phyloP scores from a whole-genome alignment of 2,797 vertebrate genomes.

The Strix occidentalis region DNA sequence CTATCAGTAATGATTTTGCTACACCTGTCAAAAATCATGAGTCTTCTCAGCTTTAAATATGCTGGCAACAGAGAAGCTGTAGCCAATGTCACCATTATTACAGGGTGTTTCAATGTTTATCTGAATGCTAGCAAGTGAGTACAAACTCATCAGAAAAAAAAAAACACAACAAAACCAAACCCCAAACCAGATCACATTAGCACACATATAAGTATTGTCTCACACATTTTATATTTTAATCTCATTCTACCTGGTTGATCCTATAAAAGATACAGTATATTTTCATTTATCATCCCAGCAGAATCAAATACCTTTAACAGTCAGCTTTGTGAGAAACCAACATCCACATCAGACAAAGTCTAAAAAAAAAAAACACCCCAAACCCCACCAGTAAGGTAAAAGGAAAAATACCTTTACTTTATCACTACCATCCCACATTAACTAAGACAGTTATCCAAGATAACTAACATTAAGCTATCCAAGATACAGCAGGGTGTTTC shows the following conservation, averaged over 20 bases:
- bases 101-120: neutral
- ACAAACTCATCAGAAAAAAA: neutral
- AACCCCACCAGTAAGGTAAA: neutral
- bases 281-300: neutral
- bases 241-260: neutral
- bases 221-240: neutral
- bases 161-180: accelerated
- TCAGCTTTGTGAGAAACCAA: neutral
- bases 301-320: neutral
- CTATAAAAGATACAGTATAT: neutral
- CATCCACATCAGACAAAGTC: neutral
- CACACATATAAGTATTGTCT: neutral
- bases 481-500: neutral
- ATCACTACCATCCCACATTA: neutral
- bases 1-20: neutral
- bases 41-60: neutral
- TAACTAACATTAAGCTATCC: neutral
- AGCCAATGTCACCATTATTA: neutral
- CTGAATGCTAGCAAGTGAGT: neutral
- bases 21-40: neutral
- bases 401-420: neutral
- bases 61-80: neutral
- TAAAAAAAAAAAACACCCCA: neutral
- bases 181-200: neutral
- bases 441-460: neutral